Evolutionary conservation across 2,888 invertebrate species (phyloP).

Genomic region (Himalopsyche tibetana): DNA sequence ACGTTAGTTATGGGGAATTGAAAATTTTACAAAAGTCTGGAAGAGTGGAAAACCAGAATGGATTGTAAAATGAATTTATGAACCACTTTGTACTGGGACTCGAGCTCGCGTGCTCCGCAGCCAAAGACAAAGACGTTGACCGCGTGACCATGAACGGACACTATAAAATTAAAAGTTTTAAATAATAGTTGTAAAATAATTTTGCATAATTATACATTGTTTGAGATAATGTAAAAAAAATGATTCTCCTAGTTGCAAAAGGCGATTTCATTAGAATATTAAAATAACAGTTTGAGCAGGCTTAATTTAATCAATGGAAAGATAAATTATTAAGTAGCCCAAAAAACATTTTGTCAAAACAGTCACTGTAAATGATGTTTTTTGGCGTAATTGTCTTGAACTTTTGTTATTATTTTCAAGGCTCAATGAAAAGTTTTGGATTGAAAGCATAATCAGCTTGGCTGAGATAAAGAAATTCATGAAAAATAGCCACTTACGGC

Average conservation of each 20-base stretch:
- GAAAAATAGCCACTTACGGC: slow-evolving; percentile 17
- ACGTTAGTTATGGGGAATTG: too few relatives aligned
- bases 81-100: too few relatives aligned
- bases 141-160: too few relatives aligned
- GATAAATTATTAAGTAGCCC: neutral
- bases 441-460: neutral
- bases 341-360: neutral
- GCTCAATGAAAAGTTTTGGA: slow-evolving; percentile 4
- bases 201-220: too few relatives aligned
- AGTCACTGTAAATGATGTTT: slow-evolving; percentile 17
- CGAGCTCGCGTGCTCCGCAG: too few relatives aligned
- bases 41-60: too few relatives aligned
- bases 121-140: too few relatives aligned
- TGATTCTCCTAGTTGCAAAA: neutral
- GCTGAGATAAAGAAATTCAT: slow-evolving; percentile 33
- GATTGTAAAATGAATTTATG: too few relatives aligned
- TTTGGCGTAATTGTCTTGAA: neutral
- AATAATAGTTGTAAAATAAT: too few relatives aligned
- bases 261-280: neutral
- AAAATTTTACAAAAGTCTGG: too few relatives aligned
- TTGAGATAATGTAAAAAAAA: too few relatives aligned
- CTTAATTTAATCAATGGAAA: neutral
- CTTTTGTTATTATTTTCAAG: slow-evolving; percentile 19
- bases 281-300: neutral
- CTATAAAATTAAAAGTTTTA: too few relatives aligned